A percentile compares a stretch with the other conserved stretches of the same genome.
Evolutionary conservation across 2,113 vertebrate species (phyloP).

Genomic region (Brachypodius melanocephalos): DNA sequence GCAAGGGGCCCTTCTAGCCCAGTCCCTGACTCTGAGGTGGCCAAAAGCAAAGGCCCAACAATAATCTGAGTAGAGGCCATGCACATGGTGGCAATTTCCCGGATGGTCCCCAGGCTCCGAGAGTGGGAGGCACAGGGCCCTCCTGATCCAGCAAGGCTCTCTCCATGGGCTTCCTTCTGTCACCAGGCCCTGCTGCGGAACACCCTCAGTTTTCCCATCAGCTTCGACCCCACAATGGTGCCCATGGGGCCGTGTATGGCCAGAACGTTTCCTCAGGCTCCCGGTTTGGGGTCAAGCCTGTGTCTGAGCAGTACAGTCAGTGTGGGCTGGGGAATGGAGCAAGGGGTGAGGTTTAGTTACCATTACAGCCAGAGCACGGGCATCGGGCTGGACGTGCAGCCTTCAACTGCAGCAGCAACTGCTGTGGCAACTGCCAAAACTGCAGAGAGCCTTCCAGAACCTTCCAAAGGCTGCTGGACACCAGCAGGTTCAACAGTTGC

Average conservation of each 20-base stretch:
- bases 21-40: too few species aligned
- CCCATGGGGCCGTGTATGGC: rapidly evolving
- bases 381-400: background rate
- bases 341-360: background rate
- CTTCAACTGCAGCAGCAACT: background rate
- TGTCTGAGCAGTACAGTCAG: background rate
- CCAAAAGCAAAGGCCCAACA: background rate
- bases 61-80: background rate
- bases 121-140: background rate
- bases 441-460: background rate
- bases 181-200: background rate
- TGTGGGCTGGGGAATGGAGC: background rate
- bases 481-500: background rate
- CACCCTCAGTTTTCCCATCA: background rate
- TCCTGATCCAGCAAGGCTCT: background rate
- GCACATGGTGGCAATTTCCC: background rate
- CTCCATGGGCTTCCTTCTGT: background rate
- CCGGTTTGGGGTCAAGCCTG: rapidly evolving
- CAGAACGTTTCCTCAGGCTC: background rate
- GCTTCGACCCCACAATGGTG: rapidly evolving
- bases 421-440: background rate
- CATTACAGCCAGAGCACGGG: background rate
- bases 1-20: background rate
- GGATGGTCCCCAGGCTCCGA: background rate
- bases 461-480: background rate